Evolutionary conservation across 2,797 vertebrate species (phyloP).

Genomic region (Hippoglossus hippoglossus): DNA sequence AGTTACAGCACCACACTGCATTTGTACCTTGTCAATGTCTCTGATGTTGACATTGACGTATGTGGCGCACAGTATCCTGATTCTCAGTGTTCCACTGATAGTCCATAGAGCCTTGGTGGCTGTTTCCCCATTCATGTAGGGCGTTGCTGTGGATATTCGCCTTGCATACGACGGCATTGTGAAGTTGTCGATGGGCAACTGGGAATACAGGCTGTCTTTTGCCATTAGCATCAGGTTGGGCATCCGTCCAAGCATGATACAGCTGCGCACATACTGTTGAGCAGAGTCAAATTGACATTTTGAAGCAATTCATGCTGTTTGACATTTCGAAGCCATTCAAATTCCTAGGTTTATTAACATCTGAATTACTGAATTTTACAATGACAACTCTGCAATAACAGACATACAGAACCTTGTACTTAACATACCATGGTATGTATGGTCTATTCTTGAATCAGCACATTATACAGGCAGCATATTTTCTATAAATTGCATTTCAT

Average conservation of each 20-base stretch:
- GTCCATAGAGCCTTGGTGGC: slow-evolving; percentile 96
- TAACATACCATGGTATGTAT: background rate
- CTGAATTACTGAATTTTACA: slow-evolving; percentile 25
- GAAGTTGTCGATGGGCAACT: slow-evolving; percentile 95
- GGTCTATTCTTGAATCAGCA: slow-evolving; percentile 10
- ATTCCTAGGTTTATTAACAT: slow-evolving; percentile 18
- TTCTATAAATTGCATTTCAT: slow-evolving; percentile 40
- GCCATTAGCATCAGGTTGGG: slow-evolving; percentile 99
- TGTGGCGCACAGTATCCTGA: slow-evolving; percentile 96
- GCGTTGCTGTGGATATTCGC: slow-evolving; percentile 96
- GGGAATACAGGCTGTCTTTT: slow-evolving; percentile 96
- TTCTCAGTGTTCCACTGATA: slow-evolving; percentile 93
- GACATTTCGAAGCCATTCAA: slow-evolving; percentile 41
- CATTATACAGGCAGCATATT: slow-evolving; percentile 32
- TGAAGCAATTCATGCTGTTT: slow-evolving; percentile 11
- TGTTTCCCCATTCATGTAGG: slow-evolving; percentile 98
- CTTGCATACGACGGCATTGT: slow-evolving; percentile 97
- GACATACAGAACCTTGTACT: slow-evolving; percentile 9
- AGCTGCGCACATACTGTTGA: slow-evolving; percentile 96
- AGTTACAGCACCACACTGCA: background rate
- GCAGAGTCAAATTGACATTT: slow-evolving; percentile 48
- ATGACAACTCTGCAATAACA: slow-evolving; percentile 19
- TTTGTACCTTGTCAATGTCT: slow-evolving; percentile 96
- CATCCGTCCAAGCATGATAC: slow-evolving; percentile 98
- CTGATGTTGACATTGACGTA: slow-evolving; percentile 99